Conservation (phyloP, 2,113 vertebrate genomes). For the Climacteris rufus region DNA sequence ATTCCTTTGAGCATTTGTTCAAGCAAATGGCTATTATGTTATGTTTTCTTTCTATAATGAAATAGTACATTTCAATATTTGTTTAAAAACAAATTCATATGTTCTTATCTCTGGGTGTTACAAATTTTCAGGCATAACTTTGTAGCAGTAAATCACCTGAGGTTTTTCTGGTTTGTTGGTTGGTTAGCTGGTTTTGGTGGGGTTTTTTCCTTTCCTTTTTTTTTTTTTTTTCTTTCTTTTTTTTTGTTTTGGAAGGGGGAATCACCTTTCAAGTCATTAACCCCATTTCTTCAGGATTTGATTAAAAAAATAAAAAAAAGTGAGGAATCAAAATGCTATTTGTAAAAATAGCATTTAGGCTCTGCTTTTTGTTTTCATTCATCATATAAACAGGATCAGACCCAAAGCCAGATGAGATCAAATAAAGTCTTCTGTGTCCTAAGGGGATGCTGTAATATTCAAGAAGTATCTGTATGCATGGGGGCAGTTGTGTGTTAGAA, state of each 20-base stretch:
- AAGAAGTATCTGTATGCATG: neutral
- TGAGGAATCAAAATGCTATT: neutral
- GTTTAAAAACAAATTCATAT: neutral
- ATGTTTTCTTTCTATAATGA: neutral
- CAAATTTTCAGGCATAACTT: neutral
- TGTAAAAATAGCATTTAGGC: neutral
- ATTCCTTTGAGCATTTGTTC: neutral
- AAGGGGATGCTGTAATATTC: neutral
- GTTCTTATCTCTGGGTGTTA: neutral
- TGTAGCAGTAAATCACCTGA: neutral
- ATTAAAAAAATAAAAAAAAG: neutral
- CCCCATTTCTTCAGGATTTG: neutral
- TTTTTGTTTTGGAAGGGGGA: accelerated
- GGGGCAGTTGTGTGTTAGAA: neutral
- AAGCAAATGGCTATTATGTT: neutral
- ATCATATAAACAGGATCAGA: neutral
- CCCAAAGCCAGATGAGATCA: neutral
- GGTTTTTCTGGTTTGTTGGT: neutral
- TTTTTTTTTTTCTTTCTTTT: accelerated
- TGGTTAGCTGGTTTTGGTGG: no score
- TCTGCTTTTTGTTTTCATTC: neutral
- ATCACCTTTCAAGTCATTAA: neutral
- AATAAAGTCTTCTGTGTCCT: neutral
- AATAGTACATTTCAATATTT: neutral
- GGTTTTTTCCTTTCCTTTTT: no score